Percentiles rank a stretch among this genome's conserved stretches.
These are phyloP conservation scores for Holothuria glaberrima DNA, from an alignment of 35 echinoderm and acorn worm genomes.

Conservation along the genomic window DNA sequence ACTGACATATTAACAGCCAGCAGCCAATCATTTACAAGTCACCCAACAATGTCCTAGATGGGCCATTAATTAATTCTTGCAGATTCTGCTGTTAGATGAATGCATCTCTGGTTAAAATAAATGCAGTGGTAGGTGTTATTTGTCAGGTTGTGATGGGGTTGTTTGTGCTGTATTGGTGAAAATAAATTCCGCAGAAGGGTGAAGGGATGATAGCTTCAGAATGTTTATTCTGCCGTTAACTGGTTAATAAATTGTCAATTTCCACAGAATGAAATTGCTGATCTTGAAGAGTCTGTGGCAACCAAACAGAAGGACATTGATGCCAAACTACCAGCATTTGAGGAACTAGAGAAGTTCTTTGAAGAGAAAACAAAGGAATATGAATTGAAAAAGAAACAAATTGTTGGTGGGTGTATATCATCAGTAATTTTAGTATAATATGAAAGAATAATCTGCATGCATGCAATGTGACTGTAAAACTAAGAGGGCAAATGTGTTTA, in stretches of 20 bases:
- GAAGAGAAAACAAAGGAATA: conserved; percentile 77
- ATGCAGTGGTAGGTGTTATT: no score
- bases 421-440: background rate
- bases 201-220: no score
- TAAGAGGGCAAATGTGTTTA: no score
- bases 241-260: background rate
- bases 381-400: conserved; percentile 91
- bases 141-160: no score
- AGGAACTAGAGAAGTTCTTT: conserved; percentile 77
- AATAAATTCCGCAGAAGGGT: background rate
- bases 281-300: conserved; percentile 56
- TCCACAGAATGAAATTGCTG: conserved; percentile 61
- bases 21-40: no score
- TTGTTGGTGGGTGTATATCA: conserved; percentile 78
- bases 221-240: background rate
- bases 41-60: no score
- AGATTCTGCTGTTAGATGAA: no score
- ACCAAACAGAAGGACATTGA: conserved; percentile 76
- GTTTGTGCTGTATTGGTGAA: no score
- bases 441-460: background rate
- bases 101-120: no score
- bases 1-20: no score
- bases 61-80: no score
- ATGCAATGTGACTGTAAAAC: background rate
- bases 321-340: conserved; percentile 77